A percentile compares a stretch with the other conserved stretches of the same genome.
Evolutionary conservation across 2,888 invertebrate genomes (phyloP).

Genomic region (Myopa testacea): DNA sequence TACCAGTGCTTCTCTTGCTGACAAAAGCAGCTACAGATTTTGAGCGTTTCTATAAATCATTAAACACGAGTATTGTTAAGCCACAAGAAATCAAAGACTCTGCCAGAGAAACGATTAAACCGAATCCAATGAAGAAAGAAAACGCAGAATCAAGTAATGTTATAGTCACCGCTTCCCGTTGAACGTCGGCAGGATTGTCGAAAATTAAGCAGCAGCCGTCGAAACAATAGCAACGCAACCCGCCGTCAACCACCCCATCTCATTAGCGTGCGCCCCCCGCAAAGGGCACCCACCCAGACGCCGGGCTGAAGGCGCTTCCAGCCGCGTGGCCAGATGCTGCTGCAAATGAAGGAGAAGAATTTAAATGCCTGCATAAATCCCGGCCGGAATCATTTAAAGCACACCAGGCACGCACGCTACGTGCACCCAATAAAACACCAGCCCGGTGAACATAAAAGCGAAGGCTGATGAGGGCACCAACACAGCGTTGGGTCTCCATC

Average conservation of each 20-base stretch:
- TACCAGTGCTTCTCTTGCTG: no score
- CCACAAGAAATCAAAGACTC: constrained; percentile 61
- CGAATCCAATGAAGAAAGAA: constrained; percentile 63
- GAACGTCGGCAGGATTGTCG: constrained; percentile 49
- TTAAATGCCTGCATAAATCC: constrained; percentile 65
- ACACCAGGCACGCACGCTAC: constrained; percentile 45
- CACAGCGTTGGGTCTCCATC: constrained; percentile 35
- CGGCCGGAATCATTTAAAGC: constrained; percentile 47
- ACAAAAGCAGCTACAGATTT: not conserved
- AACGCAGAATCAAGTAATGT: constrained; percentile 44
- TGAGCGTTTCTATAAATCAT: constrained; percentile 53
- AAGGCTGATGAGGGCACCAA: constrained; percentile 26
- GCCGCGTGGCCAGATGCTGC: constrained; percentile 38
- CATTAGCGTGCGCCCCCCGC: constrained; percentile 41
- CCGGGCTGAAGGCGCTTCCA: constrained; percentile 33
- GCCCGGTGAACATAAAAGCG: constrained; percentile 36
- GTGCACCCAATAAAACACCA: constrained; percentile 43
- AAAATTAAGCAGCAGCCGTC: constrained; percentile 54
- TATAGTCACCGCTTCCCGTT: constrained; percentile 18
- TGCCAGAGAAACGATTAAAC: constrained; percentile 63
- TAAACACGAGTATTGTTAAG: constrained; percentile 57
- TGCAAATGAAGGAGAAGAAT: constrained; percentile 68
- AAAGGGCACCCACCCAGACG: constrained; percentile 38
- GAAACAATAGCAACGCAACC: constrained; percentile 39
- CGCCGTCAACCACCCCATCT: constrained; percentile 26